Evolutionary conservation across 2,113 vertebrate genomes (phyloP), one percentile per base, ranked within the genome.

Genomic region (Myotis yumanensis): DNA sequence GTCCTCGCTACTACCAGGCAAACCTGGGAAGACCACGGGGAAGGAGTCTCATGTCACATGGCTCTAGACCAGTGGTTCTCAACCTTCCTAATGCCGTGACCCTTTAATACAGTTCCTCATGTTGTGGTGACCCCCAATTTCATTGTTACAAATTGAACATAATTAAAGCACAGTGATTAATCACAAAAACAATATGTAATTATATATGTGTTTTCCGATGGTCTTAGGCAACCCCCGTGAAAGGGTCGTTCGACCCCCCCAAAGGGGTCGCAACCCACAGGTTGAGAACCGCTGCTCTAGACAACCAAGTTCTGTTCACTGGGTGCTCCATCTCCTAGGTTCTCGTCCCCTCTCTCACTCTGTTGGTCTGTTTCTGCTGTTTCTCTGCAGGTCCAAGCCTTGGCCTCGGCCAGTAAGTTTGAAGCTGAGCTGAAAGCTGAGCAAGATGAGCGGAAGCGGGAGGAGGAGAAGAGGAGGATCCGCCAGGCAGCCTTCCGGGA

Each of bases 351-450:
- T 59, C 37, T 84, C 72, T 62, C 2, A 64, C 80, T 4, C 35
- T 7, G 35, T 25, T 12, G n/a, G n/a, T 52, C 37, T 25, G 22
- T 71, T 22, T 85, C 68, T 59, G 43, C 72, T 54, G 4, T 91
- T 93, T 81, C 35, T 84, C 89, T 75, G n/a, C 97, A 99, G 99
- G 98, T 98, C 89, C 99, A 99, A 97, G 99, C 99, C 81, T 97
- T 99, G 93, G 98, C 99, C 51, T 97, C 97, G 69, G 98, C 99
- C 97, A 99, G 99, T 96, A 99, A 98, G 96, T 99, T 99, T 96
- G 99, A 99, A 97, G 99, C 99, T 0, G 99, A 99, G 96, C 98
- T 99, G 79, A 99, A 98, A 95, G 99, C 99, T 25, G 99, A 99
- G 96, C 99, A 99, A 86, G 99, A 99, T 1, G 99, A 99, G 68